These are phyloP conservation scores for Xiphias gladius DNA, from an alignment of 2,113 vertebrate genomes.

Conservation along the genomic window DNA sequence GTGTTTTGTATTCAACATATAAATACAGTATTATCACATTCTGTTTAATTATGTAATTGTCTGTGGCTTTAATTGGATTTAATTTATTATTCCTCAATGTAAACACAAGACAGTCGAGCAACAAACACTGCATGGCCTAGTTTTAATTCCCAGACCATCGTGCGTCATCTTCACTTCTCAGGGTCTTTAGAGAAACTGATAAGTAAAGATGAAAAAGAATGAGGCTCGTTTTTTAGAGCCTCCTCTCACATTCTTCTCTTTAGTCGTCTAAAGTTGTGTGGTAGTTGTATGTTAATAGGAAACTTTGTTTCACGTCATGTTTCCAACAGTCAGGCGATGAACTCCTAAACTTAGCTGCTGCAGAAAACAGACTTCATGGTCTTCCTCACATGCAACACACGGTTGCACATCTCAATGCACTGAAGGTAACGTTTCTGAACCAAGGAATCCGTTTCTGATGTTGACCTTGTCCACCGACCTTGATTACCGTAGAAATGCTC, in stretches of 20 bases:
- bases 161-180: too few species aligned
- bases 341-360: neutral
- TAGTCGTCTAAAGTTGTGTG: neutral
- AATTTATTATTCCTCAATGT: too few species aligned
- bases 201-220: too few species aligned
- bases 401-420: neutral
- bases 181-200: too few species aligned
- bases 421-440: slow-evolving; percentile 47
- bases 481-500: neutral
- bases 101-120: too few species aligned
- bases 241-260: neutral
- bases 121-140: too few species aligned
- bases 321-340: slow-evolving; percentile 39
- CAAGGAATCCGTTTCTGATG: fast-evolving
- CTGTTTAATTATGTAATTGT: too few species aligned
- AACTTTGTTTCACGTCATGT: neutral
- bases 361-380: slow-evolving; percentile 21
- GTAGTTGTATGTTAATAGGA: neutral
- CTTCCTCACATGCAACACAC: slow-evolving; percentile 48
- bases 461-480: neutral
- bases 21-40: too few species aligned
- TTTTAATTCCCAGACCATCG: too few species aligned
- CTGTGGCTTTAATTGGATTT: too few species aligned
- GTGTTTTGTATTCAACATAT: too few species aligned
- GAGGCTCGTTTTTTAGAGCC: too few species aligned